Evolutionary conservation across 1,140 invertebrate species (phyloP).

Genomic region (Zaprionus lachaisei): DNA sequence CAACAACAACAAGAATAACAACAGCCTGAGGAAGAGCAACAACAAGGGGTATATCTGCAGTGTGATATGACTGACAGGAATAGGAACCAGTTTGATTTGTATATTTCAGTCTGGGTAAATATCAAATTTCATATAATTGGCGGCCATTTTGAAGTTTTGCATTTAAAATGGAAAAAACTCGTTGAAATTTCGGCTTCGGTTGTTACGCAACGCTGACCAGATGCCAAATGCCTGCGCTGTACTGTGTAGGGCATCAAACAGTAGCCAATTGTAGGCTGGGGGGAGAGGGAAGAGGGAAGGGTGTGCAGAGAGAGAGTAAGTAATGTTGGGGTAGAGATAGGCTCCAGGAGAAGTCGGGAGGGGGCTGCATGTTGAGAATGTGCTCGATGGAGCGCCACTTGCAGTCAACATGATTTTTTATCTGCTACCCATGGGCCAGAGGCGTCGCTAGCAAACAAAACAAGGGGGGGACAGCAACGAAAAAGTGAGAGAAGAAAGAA

Average conservation of each 20-base stretch:
- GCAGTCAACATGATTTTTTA: conserved; percentile 39
- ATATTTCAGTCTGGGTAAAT: conserved; percentile 39
- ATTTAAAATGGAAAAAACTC: conserved; percentile 46
- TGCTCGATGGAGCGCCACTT: conserved; percentile 41
- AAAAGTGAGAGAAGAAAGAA: neutral
- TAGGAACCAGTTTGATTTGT: conserved; percentile 54
- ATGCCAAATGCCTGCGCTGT: conserved; percentile 35
- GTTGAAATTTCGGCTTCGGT: conserved; percentile 1
- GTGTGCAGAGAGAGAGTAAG: neutral
- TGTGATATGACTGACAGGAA: conserved; percentile 33
- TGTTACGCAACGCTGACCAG: conserved; percentile 40
- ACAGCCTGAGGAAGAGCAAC: neutral
- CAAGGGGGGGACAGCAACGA: neutral
- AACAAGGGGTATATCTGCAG: conserved; percentile 26
- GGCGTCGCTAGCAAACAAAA: neutral
- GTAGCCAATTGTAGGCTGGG: neutral
- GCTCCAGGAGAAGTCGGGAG: too few species aligned
- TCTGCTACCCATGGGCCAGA: neutral
- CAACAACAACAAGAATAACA: conserved; percentile 1
- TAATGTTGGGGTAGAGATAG: neutral
- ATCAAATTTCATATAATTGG: conserved; percentile 79
- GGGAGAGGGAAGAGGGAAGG: neutral
- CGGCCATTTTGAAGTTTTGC: conserved; percentile 67
- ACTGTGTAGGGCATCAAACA: conserved; percentile 32
- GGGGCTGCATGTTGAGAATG: conserved; percentile 21